phyloP scores from a whole-genome alignment of 2,797 vertebrate genomes.

The Anguilla marmorata region DNA sequence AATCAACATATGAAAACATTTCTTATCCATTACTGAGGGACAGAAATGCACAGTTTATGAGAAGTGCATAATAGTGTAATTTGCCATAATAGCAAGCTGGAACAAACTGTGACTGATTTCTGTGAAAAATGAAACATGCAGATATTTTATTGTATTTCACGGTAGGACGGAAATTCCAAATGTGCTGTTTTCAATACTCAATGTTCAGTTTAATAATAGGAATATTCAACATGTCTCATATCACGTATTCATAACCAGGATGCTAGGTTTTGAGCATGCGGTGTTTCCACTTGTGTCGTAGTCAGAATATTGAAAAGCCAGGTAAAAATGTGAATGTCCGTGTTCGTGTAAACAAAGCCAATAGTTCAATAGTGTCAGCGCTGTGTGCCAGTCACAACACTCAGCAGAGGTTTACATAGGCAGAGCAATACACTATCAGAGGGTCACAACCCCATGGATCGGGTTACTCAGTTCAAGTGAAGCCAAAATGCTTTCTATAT shows the following conservation, averaged over 20 bases:
- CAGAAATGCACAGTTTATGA: too few relatives aligned
- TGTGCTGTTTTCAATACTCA: background rate
- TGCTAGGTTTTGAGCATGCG: background rate
- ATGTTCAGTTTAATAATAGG: background rate
- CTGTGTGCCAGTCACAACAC: background rate
- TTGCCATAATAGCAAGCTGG: too few relatives aligned
- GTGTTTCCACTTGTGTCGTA: background rate
- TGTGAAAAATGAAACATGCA: too few relatives aligned
- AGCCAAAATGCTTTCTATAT: background rate
- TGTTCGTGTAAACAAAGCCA: background rate
- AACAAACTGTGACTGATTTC: too few relatives aligned
- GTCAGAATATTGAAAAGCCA: background rate
- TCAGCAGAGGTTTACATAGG: background rate
- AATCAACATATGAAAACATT: too few relatives aligned
- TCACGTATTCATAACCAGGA: background rate
- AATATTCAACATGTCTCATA: background rate
- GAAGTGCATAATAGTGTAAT: too few relatives aligned
- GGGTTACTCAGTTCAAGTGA: conserved; percentile 10
- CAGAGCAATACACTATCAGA: background rate
- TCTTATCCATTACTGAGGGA: too few relatives aligned
- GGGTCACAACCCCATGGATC: background rate
- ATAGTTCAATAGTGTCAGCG: background rate
- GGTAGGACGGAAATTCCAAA: too few relatives aligned
- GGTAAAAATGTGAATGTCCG: background rate
- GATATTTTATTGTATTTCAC: background rate